phyloP scores from a whole-genome alignment of 1,140 invertebrate species.

The Leguminivora glycinivorella region DNA sequence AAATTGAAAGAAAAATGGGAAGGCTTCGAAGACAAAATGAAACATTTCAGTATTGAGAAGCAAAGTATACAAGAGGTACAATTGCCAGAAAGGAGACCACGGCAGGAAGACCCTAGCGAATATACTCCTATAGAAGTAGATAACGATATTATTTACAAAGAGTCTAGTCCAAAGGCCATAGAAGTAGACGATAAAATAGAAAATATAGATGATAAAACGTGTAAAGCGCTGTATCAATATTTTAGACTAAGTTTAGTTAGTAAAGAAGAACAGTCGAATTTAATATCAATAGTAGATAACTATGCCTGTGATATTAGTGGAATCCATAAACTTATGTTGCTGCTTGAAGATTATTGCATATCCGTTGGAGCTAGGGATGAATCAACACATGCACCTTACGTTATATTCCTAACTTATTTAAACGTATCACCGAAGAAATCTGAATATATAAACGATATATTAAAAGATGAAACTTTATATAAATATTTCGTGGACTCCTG shows the following conservation, averaged over 20 bases:
- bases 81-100: conserved; percentile 47
- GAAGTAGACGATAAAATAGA: conserved; percentile 63
- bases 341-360: conserved; percentile 68
- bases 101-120: conserved; percentile 47
- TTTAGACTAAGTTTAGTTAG: conserved; percentile 68
- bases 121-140: conserved; percentile 44
- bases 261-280: conserved; percentile 68
- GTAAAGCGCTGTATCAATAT: conserved; percentile 69
- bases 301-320: conserved; percentile 72
- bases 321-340: conserved; percentile 66
- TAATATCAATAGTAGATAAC: conserved; percentile 66
- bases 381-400: conserved; percentile 64
- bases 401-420: conserved; percentile 72
- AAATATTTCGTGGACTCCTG: conserved; percentile 76
- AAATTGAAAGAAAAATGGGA: conserved; percentile 77
- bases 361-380: conserved; percentile 60
- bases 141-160: conserved; percentile 68
- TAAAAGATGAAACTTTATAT: conserved; percentile 66
- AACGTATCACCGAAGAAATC: conserved; percentile 47
- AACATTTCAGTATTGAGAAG: conserved; percentile 60
- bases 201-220: conserved; percentile 50
- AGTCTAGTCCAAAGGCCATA: conserved; percentile 71
- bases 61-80: conserved; percentile 42
- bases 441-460: conserved; percentile 58
- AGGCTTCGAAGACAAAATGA: conserved; percentile 71